Evolutionary conservation across 2,113 vertebrate genomes (phyloP), one percentile per base, ranked within the genome.

Genomic region (Crotalus tigris): DNA sequence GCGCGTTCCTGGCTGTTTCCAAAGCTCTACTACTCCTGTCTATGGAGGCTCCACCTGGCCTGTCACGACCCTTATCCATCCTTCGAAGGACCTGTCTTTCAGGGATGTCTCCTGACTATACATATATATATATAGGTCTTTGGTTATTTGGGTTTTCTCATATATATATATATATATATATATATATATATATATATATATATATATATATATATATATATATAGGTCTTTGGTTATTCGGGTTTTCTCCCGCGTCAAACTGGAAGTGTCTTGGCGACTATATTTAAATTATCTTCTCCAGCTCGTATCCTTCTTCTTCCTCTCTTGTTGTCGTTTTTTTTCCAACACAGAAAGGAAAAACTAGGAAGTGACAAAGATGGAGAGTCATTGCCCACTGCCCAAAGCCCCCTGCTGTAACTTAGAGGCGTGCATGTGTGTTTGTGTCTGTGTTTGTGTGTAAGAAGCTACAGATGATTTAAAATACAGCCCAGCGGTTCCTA

Each of bases 341-440:
- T 91, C 24, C 0, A 29, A 91, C 94, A 94, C 46, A 89, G 89
- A 95, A 95, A 93, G 89, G 19, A 21, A 9, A 12, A 17, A 12
- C 92, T 93, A 81, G 89, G 2, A 88, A 95, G 96, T 94, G 90
- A 23, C 85, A 54, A 91, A 89, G 95, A 94, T 93, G 87, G 29
- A 33, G 95, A 33, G 95, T 92, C 88, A 88, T 69, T 89, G 91
- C 93, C 93, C 33, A 81, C 6, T 0, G 2, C 17, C 33, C 69
- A 81, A n/a, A 69, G 69, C 69, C 33, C 5, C 69, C 69, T 19
- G 69, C n/a, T 7, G 69, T 81, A 39, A 19, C 69, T 81, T 39
- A 81, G 29, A n/a, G 61, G 4, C 19, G 53, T 13, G 49, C 12
- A 19, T 10, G 5, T 1, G 44, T 44, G 1, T 33, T 33, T 33